Percentiles rank a stretch among this genome's conserved stretches.
Conservation (phyloP, 2,113 vertebrate species). For the Callipepla squamata region DNA sequence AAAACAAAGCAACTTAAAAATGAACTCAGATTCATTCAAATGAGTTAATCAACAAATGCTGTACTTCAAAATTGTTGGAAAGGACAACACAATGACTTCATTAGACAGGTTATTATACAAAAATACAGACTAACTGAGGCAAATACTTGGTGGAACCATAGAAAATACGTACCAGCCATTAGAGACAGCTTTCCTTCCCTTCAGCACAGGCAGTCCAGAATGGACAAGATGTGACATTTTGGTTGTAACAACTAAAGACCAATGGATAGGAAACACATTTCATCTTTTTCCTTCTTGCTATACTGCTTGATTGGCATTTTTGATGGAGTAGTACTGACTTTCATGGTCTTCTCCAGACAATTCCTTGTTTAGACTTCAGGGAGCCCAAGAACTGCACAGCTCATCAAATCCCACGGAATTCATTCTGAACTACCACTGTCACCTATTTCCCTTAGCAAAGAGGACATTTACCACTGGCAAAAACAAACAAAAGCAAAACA, state of each 20-base stretch:
- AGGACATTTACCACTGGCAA: not conserved
- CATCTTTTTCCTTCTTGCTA: not conserved
- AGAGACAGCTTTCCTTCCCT: not conserved
- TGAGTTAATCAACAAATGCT: conserved; percentile 62
- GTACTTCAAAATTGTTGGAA: conserved; percentile 47
- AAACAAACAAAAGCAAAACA: not conserved
- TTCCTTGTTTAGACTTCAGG: not conserved
- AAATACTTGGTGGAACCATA: conserved; percentile 25
- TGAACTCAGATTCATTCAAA: conserved; percentile 48
- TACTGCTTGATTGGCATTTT: not conserved
- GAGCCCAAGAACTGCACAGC: not conserved
- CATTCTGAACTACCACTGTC: not conserved
- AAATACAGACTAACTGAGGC: conserved; percentile 3
- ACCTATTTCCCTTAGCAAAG: not conserved
- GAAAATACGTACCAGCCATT: not conserved
- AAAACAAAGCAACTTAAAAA: conserved; percentile 57
- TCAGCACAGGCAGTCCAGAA: not conserved
- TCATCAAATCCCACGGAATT: not conserved
- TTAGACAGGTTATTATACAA: conserved; percentile 4
- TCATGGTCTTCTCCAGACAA: not conserved
- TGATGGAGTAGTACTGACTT: not conserved
- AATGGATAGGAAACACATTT: not conserved
- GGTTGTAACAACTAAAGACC: not conserved
- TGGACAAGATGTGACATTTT: not conserved
- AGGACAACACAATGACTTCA: conserved; percentile 11